Evolutionary conservation across 2,113 vertebrate genomes (phyloP).

Genomic region (Malurus alboscapulatus): DNA sequence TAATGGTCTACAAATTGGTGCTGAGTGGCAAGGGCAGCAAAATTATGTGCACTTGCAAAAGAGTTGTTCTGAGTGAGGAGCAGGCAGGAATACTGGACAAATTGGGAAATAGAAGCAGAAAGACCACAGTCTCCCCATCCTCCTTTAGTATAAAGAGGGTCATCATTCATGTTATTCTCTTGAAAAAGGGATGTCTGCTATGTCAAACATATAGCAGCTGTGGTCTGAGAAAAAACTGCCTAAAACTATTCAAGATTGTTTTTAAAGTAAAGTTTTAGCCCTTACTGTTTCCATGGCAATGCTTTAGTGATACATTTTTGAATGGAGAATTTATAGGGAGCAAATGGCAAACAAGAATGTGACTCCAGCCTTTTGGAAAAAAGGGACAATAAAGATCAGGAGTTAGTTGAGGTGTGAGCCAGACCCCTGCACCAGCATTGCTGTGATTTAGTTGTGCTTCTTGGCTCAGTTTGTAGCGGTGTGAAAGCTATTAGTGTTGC

Average conservation of each 20-base stretch:
- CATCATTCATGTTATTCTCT: background rate
- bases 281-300: slow-evolving; percentile 47
- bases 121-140: background rate
- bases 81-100: background rate
- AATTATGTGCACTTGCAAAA: background rate
- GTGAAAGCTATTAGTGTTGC: background rate
- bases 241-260: background rate
- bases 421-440: background rate
- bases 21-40: background rate
- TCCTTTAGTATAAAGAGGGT: background rate
- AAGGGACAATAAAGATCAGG: slow-evolving; percentile 26
- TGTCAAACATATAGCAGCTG: background rate
- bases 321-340: slow-evolving; percentile 37
- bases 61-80: background rate
- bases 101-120: background rate
- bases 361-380: background rate
- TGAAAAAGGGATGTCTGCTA: background rate
- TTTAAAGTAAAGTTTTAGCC: slow-evolving; percentile 12
- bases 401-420: slow-evolving; percentile 33
- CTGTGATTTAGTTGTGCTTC: background rate
- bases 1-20: background rate
- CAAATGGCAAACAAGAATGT: slow-evolving; percentile 56
- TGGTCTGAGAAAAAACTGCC: background rate
- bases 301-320: slow-evolving; percentile 2
- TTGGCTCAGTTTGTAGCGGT: background rate